Conservation (phyloP, 2,113 vertebrate genomes). For the Asarcornis scutulata region DNA sequence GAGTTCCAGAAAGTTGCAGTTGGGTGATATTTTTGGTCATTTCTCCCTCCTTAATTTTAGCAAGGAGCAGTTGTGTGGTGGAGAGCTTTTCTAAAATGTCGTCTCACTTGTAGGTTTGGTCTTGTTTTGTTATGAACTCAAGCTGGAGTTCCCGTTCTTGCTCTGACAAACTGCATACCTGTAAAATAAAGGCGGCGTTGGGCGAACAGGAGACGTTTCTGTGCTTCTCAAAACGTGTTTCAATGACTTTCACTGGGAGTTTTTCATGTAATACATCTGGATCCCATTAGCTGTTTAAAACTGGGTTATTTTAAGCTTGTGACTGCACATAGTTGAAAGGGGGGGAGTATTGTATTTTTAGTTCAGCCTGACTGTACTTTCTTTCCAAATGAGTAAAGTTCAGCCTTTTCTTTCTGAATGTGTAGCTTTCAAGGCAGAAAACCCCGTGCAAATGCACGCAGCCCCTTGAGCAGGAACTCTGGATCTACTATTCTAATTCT, state of each 20-base stretch:
- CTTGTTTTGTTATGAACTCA: not conserved
- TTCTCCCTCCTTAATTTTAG: not conserved
- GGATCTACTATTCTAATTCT: rapidly evolving
- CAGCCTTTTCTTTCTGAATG: not conserved
- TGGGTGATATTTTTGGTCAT: not conserved
- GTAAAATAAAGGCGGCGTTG: not conserved
- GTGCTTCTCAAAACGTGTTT: not conserved
- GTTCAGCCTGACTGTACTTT: not conserved
- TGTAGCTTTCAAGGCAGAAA: not conserved
- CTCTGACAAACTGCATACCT: not conserved
- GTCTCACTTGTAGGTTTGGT: not conserved
- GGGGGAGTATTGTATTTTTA: constrained; percentile 19
- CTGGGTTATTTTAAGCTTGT: constrained; percentile 26
- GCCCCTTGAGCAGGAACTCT: not conserved
- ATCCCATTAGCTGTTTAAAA: constrained; percentile 10
- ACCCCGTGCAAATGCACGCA: not conserved
- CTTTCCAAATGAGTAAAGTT: not conserved
- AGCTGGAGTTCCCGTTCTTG: not conserved
- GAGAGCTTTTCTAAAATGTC: not conserved
- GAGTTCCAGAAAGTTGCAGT: not conserved
- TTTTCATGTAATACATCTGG: constrained; percentile 14
- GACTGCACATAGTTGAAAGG: not conserved
- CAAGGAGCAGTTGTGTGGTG: not conserved
- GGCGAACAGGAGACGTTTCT: not conserved
- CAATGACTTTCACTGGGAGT: not conserved